A percentile compares a stretch with the other conserved stretches of the same genome.
Conservation (phyloP, 2,797 vertebrate species). For the Microchirus variegatus region DNA sequence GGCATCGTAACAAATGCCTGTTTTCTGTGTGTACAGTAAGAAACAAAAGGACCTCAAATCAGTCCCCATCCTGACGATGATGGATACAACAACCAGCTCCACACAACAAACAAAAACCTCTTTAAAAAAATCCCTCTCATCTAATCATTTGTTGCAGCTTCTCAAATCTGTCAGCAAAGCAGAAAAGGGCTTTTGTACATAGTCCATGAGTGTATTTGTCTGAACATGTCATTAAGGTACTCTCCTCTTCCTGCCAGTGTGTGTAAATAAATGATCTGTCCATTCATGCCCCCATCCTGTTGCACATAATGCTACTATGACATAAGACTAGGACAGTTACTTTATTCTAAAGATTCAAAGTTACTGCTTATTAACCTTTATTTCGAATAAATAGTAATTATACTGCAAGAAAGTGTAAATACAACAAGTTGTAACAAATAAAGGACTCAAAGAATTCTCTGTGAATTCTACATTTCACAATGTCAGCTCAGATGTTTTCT, state of each 20-base stretch:
- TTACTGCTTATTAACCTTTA: slow-evolving; percentile 1
- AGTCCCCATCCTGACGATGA: background rate
- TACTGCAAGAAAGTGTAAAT: background rate
- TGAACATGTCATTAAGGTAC: background rate
- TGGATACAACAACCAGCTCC: background rate
- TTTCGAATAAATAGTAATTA: background rate
- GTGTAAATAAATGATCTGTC: slow-evolving; percentile 37
- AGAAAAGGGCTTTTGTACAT: background rate
- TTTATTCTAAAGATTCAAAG: background rate
- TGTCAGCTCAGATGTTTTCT: too few relatives aligned
- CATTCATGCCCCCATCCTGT: slow-evolving; percentile 14
- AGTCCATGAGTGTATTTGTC: background rate
- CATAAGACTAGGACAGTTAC: background rate
- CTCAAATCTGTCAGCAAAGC: slow-evolving; percentile 1
- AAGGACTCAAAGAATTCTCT: background rate
- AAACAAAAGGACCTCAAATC: background rate
- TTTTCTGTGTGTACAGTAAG: too few relatives aligned
- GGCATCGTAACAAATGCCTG: too few relatives aligned
- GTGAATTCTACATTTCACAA: too few relatives aligned
- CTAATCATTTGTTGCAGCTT: background rate
- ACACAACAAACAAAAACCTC: background rate
- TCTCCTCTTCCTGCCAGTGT: slow-evolving; percentile 20
- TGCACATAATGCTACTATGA: background rate
- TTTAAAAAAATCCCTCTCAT: background rate
- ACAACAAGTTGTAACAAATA: background rate